These are phyloP conservation scores for Fregata magnificens DNA, from an alignment of 2,113 vertebrate genomes.

Conservation along the genomic window DNA sequence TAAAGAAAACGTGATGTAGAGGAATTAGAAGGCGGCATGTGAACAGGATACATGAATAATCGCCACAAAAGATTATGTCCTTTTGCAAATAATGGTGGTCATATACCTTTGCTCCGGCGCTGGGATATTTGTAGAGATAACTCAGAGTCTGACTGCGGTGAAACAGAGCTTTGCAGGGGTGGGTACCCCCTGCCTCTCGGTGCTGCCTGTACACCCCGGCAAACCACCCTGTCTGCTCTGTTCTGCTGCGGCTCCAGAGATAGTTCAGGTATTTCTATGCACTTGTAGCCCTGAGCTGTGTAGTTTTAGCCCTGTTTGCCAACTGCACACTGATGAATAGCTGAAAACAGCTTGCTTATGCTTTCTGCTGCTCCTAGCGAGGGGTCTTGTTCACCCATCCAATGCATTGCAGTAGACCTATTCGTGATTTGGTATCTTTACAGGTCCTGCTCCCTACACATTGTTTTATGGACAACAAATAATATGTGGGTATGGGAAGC, in stretches of 20 bases:
- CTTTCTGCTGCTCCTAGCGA: not conserved
- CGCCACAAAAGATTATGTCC: not conserved
- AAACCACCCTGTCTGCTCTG: not conserved
- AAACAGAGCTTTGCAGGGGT: not conserved
- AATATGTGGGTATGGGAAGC: not conserved
- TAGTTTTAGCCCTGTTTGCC: not conserved
- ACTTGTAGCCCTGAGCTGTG: not conserved
- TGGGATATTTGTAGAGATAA: not conserved
- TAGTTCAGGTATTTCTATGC: not conserved
- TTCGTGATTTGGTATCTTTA: not conserved
- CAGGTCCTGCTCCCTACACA: not conserved
- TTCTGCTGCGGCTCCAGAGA: not conserved
- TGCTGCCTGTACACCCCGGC: not conserved
- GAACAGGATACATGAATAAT: not conserved
- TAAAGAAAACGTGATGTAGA: not conserved
- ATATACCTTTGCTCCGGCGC: not conserved
- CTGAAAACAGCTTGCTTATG: not conserved
- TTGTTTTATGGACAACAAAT: not conserved
- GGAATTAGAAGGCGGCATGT: not conserved
- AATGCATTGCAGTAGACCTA: accelerated
- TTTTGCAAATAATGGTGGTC: not conserved
- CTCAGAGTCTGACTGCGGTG: not conserved
- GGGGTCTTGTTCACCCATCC: not conserved
- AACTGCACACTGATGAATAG: not conserved
- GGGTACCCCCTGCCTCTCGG: too few species aligned